phyloP scores from a whole-genome alignment of 2,113 vertebrate species.

The Rhynchomys soricoides region DNA sequence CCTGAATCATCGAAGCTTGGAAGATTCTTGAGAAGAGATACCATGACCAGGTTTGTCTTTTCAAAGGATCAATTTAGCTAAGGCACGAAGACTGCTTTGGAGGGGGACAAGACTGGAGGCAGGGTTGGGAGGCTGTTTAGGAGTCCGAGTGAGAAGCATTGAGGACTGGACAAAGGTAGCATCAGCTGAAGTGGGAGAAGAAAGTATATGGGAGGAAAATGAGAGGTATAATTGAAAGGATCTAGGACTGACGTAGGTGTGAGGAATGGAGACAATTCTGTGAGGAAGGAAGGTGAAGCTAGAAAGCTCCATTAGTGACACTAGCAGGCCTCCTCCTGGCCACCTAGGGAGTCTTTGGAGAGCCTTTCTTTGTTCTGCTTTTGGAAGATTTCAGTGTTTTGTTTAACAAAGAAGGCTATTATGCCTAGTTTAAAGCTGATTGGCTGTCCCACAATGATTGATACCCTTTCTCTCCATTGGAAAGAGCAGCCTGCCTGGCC shows the following conservation, averaged over 20 bases:
- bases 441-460: slow-evolving; percentile 57
- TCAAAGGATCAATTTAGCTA: slow-evolving; percentile 53
- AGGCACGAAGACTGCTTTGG: not conserved
- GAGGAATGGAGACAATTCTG: slow-evolving; percentile 11
- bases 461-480: slow-evolving; percentile 52
- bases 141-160: slow-evolving; percentile 16
- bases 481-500: slow-evolving; percentile 48
- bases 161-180: slow-evolving; percentile 32
- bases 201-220: slow-evolving; percentile 12
- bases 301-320: slow-evolving; percentile 42
- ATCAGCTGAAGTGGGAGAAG: not conserved
- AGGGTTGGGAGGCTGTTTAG: not conserved
- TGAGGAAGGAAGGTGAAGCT: slow-evolving; percentile 36
- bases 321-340: not conserved
- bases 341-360: slow-evolving; percentile 47
- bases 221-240: slow-evolving; percentile 17
- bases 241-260: not conserved
- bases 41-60: slow-evolving; percentile 53
- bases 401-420: slow-evolving; percentile 69
- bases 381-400: slow-evolving; percentile 61
- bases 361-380: slow-evolving; percentile 66
- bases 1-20: slow-evolving; percentile 26
- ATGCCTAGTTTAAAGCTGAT: slow-evolving; percentile 59
- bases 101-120: not conserved
- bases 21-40: slow-evolving; percentile 49